Evolutionary conservation across 1,140 invertebrate species (phyloP), one percentile per base, ranked within the genome.

Genomic region (Sipha flava): DNA sequence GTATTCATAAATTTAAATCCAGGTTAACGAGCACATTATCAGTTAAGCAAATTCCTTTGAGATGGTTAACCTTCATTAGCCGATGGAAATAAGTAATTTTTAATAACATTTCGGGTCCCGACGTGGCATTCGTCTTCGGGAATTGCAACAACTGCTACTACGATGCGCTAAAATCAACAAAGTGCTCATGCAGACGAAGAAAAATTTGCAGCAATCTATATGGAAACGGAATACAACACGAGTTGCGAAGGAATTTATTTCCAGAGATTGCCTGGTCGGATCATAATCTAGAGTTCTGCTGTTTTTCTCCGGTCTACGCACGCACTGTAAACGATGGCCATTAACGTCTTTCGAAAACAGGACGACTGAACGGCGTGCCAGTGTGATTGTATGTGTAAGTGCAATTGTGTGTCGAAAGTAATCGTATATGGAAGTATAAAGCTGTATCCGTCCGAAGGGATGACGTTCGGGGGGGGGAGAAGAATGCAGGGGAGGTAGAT

Each of bases 381-480:
- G 47, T 29, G 72, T 54, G 47, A 34, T 49, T 49, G 47, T 75
- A 34, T 54, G 45, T 52, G 72, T 75, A 75, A 75, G 72, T 75
- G 72, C 72, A 75, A 75, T 75, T 75, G 72, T 75, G 72, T 75
- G 72, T 75, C 72, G 72, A 75, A 75, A 75, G 72, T 75, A 72
- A 72, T 72, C 68, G 68, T 47, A 43, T 49, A 72, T 47, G 40
- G 68, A 47, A 72, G 26, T 49, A 72, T 34, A 23, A 34, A 34
- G 70, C 47, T 43, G 47, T 54, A 75, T 49, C n/a, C 47, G 12
- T 34, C 10, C 16, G 26, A 21, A 14, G 49, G 49, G 34, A 29
- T 5, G 31, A 9, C n/a, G n/a, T n/a, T n/a, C n/a, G 14, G 2
- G 9, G 5, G 21, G 34, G 62, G 21, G 0, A 2, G 14, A 26